Evolutionary conservation across 2,888 invertebrate species (phyloP).

Genomic region (Fragum fragum): DNA sequence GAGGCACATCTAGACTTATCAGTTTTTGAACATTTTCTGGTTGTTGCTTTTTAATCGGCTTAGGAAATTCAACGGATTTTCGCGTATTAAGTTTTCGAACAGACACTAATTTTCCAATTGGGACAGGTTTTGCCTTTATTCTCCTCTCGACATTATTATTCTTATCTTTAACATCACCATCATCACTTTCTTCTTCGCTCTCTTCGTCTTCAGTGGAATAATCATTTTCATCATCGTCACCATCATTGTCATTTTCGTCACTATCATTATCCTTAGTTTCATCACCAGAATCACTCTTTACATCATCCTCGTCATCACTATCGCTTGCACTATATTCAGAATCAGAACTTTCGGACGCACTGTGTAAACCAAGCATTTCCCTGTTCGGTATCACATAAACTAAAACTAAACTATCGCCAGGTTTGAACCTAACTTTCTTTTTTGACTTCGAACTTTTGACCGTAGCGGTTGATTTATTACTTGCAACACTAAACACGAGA

Average conservation of each 20-base stretch:
- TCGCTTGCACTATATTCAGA: constrained; percentile 46
- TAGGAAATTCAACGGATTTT: constrained; percentile 30
- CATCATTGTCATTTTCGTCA: constrained; percentile 41
- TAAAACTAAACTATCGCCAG: constrained; percentile 63
- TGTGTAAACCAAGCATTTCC: constrained; percentile 63
- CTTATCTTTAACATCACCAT: constrained; percentile 18
- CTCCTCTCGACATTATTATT: not conserved
- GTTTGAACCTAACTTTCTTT: constrained; percentile 61
- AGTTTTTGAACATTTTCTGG: constrained; percentile 11
- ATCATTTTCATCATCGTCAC: constrained; percentile 26
- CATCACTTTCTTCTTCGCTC: constrained; percentile 11
- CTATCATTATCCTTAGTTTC: constrained; percentile 43
- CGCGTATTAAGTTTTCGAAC: constrained; percentile 51
- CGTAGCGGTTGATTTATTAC: constrained; percentile 45
- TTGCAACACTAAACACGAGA: constrained; percentile 48
- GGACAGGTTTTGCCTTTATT: constrained; percentile 28
- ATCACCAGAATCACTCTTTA: constrained; percentile 38
- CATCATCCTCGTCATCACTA: constrained; percentile 48
- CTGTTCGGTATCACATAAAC: constrained; percentile 64
- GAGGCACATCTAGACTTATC: not conserved
- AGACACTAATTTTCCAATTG: constrained; percentile 55
- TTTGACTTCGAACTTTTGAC: constrained; percentile 58
- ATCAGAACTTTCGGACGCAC: constrained; percentile 62
- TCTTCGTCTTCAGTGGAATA: constrained; percentile 28
- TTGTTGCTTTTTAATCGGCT: constrained; percentile 8